phyloP scores from a whole-genome alignment of 1,140 invertebrate genomes.

The Goniozus legneri region DNA sequence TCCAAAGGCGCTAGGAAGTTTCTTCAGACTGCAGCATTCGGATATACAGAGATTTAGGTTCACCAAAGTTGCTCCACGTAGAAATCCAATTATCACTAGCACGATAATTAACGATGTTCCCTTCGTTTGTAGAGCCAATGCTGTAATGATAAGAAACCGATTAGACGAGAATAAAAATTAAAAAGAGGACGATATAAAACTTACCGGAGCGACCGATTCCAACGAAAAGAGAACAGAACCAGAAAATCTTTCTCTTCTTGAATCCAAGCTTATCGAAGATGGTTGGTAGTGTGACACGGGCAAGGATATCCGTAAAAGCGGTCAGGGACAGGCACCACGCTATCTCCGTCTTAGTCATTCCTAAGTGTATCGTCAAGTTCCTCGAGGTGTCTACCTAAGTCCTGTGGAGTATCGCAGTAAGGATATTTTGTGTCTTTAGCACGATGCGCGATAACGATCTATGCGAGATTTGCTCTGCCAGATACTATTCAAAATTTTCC shows the following conservation, averaged over 20 bases:
- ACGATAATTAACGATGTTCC: slow-evolving; percentile 47
- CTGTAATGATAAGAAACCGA: slow-evolving; percentile 37
- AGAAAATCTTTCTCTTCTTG: slow-evolving; percentile 67
- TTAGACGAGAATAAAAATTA: slow-evolving; percentile 9
- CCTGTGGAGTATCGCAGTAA: no score
- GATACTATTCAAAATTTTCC: no score
- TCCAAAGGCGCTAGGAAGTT: slow-evolving; percentile 71
- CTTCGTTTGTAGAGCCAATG: slow-evolving; percentile 54
- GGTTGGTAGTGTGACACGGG: slow-evolving; percentile 66
- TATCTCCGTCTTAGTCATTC: slow-evolving; percentile 58
- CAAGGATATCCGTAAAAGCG: slow-evolving; percentile 68
- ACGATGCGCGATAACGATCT: no score
- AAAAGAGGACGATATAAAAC: slow-evolving; percentile 28
- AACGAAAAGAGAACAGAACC: slow-evolving; percentile 64
- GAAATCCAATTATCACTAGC: slow-evolving; percentile 69
- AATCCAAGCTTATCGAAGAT: slow-evolving; percentile 66
- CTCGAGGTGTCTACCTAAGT: slow-evolving; percentile 19
- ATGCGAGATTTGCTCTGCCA: no score
- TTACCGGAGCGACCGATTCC: slow-evolving; percentile 69
- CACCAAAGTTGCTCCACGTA: slow-evolving; percentile 68
- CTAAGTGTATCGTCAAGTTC: slow-evolving; percentile 22
- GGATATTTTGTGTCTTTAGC: no score
- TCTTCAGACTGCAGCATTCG: slow-evolving; percentile 69
- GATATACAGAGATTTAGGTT: slow-evolving; percentile 73
- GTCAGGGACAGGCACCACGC: slow-evolving; percentile 70